A percentile compares a stretch with the other conserved stretches of the same genome.
These are phyloP conservation scores for Sigmodon hispidus DNA, from an alignment of 2,113 vertebrate genomes.

Conservation along the genomic window DNA sequence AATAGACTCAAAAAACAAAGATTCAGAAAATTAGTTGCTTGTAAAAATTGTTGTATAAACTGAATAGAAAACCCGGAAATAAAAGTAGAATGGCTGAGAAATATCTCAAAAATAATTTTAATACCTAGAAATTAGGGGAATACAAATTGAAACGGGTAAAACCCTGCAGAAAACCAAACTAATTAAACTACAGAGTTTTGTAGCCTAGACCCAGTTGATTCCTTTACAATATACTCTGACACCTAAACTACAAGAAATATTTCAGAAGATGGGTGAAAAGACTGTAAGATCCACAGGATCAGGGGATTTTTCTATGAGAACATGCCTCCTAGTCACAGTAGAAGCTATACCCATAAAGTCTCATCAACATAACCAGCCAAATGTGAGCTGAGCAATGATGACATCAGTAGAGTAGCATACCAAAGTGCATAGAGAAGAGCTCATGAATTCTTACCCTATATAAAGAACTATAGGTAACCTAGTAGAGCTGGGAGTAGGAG, in stretches of 20 bases:
- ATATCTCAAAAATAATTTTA: background rate
- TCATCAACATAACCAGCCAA: background rate
- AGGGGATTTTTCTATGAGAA: background rate
- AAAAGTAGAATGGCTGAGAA: too few species aligned
- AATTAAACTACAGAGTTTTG: background rate
- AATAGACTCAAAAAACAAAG: background rate
- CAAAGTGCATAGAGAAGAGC: background rate
- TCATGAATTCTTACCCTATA: background rate
- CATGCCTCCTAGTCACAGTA: background rate
- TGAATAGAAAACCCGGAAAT: too few species aligned
- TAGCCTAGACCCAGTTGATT: too few species aligned
- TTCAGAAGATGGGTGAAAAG: background rate
- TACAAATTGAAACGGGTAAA: too few species aligned
- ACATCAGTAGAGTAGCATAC: background rate
- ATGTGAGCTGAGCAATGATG: background rate
- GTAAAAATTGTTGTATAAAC: background rate
- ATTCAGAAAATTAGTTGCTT: background rate
- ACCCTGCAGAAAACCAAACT: background rate
- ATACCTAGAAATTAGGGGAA: background rate
- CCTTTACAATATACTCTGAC: background rate
- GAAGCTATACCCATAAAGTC: background rate
- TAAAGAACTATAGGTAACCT: background rate
- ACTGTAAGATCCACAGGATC: background rate
- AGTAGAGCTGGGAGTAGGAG: background rate
- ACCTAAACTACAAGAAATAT: background rate